Evolutionary conservation across 2,797 vertebrate genomes (phyloP), one percentile per base, ranked within the genome.

Genomic region (Myotis vivesi): DNA sequence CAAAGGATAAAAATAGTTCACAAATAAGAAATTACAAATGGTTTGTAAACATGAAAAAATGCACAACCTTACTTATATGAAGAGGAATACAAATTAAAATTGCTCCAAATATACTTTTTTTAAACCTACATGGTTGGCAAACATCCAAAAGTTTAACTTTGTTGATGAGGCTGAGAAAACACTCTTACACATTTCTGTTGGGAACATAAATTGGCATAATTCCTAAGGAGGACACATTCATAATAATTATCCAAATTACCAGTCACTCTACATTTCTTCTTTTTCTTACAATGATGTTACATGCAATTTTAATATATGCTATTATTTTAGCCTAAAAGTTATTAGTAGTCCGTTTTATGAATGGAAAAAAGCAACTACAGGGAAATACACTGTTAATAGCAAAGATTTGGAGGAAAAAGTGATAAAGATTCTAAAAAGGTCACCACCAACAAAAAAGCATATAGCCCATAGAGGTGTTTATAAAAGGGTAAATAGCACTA

Each of bases 261-360:
- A 91, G 82, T 79, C 41, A 77, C 30, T 38, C 51, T 17, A 72
- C 46, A 80, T 75, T 95, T 94, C 68, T 66, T 72, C 23, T 87
- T 94, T 92, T 82, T 68, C 59, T 83, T 90, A 69, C 19, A 49
- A 10, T 72, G 59, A 36, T 77, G 44, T 76, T 71, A 72, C 10
- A 46, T 66, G 55, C 25, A 72, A 46, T 77, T 84, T 76, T 89
- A 77, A 87, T 20, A 94, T 38, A 76, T 57, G 30, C 6, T 66
- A 36, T 88, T 91, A 73, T 64, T 86, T 94, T 89, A 94, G 59
- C 51, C 59, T 83, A 46, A 87, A 95, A 83, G 55, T 72, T 92
- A 75, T 57, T 85, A 68, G 38, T 49, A 2, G 11, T 75, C 62
- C 22, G 59, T 86, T 75, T 81, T 93, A 93, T 71, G 57, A 79